A percentile compares a stretch with the other conserved stretches of the same genome.
These are phyloP conservation scores for Caenorhabditis parvicauda DNA, from an alignment of 2,888 invertebrate genomes.

Conservation along the genomic window DNA sequence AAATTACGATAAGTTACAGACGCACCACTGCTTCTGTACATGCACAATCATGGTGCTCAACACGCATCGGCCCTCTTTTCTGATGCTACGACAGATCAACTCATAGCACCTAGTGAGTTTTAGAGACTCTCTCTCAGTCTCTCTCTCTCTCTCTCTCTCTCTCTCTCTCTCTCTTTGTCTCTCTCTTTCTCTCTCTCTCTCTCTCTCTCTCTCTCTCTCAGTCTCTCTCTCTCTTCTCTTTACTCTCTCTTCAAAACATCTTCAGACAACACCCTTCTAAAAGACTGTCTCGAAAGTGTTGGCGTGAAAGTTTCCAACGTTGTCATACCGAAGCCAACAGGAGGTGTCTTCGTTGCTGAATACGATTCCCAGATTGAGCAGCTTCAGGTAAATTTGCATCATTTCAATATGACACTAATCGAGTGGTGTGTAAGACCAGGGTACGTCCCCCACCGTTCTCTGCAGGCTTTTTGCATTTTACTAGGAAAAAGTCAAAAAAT, in stretches of 20 bases:
- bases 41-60: slow-evolving; percentile 52
- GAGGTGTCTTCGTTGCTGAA: slow-evolving; percentile 25
- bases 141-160: too few species aligned
- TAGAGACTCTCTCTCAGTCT: too few species aligned
- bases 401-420: background rate
- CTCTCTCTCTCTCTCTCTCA: too few species aligned
- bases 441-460: background rate
- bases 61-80: slow-evolving; percentile 60
- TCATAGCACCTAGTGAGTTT: slow-evolving; percentile 34
- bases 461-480: too few species aligned
- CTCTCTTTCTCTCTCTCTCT: too few species aligned
- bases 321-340: slow-evolving; percentile 13
- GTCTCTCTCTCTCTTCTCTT: too few species aligned
- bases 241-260: too few species aligned
- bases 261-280: slow-evolving; percentile 32
- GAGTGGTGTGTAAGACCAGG: background rate
- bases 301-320: slow-evolving; percentile 30
- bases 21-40: slow-evolving; percentile 58
- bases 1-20: slow-evolving; percentile 27
- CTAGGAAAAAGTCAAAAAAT: background rate
- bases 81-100: slow-evolving; percentile 54
- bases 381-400: slow-evolving; percentile 1
- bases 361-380: slow-evolving; percentile 21
- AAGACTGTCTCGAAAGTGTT: slow-evolving; percentile 35
- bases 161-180: too few species aligned